Evolutionary conservation across 30 jellyfish, hydroid and myxozoan genomes (phyloP).

Genomic region (Calvadosia cruxmelitensis): DNA sequence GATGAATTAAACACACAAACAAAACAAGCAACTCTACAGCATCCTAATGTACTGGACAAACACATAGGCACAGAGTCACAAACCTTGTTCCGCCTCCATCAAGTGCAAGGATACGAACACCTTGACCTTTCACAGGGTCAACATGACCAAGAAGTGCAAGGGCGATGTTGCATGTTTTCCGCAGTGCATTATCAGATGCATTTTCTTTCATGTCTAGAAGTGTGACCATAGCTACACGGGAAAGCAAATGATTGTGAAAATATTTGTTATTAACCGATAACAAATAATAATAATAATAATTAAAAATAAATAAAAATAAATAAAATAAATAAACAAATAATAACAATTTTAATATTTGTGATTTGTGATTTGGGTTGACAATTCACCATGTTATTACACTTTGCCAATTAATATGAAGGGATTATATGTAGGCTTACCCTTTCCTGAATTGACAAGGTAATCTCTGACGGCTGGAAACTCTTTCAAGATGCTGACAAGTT

Average conservation of each 20-base stretch:
- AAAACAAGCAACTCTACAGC: background rate
- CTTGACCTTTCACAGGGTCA: conserved; percentile 56
- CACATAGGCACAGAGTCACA: background rate
- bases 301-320: too few relatives aligned
- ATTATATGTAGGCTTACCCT: too few relatives aligned
- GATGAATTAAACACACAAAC: too few relatives aligned
- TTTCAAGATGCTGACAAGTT: background rate
- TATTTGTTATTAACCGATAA: too few relatives aligned
- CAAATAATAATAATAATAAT: too few relatives aligned
- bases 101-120: conserved; percentile 38
- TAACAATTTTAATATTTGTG: too few relatives aligned
- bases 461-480: background rate
- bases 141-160: conserved; percentile 43
- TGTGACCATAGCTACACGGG: conserved; percentile 6
- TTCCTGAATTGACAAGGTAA: background rate
- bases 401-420: too few relatives aligned
- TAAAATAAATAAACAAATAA: too few relatives aligned
- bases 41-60: background rate
- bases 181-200: conserved; percentile 13
- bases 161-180: conserved; percentile 24
- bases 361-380: too few relatives aligned
- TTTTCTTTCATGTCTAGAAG: conserved; percentile 24
- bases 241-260: too few relatives aligned
- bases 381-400: too few relatives aligned
- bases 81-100: conserved; percentile 89